Base-by-base conservation (phyloP, 1,140 invertebrate species). In the Acromyrmex echinatior region DNA sequence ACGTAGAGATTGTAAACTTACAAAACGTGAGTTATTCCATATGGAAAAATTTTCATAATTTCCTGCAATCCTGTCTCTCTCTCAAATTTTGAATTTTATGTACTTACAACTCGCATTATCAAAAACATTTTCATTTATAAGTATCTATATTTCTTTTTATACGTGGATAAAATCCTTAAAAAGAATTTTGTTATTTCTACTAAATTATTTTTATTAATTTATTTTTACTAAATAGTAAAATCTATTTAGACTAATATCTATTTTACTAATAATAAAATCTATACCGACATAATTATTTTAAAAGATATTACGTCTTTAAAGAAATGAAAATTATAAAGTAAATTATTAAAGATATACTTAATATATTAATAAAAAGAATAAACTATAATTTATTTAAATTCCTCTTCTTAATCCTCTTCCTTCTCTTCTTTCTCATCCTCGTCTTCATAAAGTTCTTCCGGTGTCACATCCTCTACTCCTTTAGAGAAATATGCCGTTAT, bases 401-500 rank as follows among this genome's bases (percentile, higher is more conserved):
- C 18, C 0, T 80, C 77, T 16, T 73, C 79, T 0, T 91, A 68
- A 0, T 88, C 78, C 0, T 65, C 53, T 16, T 86, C 88, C 0
- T 76, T 80, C 0, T 68, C 2, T 63, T 60, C 25, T 92, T 92
- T 0, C 21, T 86, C 56, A 77, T 0, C 66, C 0, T 82, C 88
- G 0, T 45, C 56, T 21, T 86, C 88, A 9, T 91, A 86, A 21
- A 71, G 16, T 0, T 86, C 88, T 0, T 86, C 84, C 3, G 39
- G 56, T 45, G 77, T 60, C 10, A 77, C 21, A 73, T 93, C 93
- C 3, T 92, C 73, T 2, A 82, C 87, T 16, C 90, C 84, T 12
- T 86, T 60, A 0, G 93, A 91, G 56, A 95, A 95, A 68, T 94
- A 95, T 16, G 92, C 70, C 10, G 86, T 77, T 31, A 93, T 87